Evolutionary conservation across 1,140 invertebrate species (phyloP), one percentile per base, ranked within the genome.

Genomic region (Arion vulgaris): DNA sequence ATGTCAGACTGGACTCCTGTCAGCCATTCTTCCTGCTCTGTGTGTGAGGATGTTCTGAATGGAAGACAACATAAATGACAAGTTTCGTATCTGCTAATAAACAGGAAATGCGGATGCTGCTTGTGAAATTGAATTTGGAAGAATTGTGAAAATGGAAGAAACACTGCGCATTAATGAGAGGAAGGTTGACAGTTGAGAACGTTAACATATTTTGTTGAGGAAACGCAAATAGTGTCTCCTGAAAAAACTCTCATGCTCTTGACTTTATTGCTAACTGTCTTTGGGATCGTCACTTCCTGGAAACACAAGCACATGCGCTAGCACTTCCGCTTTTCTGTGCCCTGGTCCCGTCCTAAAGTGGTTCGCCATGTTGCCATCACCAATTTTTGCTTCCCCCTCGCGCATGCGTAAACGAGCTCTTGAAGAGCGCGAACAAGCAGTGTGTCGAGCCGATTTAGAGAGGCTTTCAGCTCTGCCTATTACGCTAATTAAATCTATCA

Each of bases 401-500:
- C 73, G 76, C 62, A 78, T 68, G 51, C 76, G 53, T 78, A 78
- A 78, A 66, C 76, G 76, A 53, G 32, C 76, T 62, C 76, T 78
- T 68, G 32, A 78, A 39, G 36, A 34, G 76, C 62, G 76, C 51
- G 76, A 39, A 78, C 53, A 78, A 78, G 51, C 76, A 38, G 62
- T 39, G 57, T 45, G 76, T 66, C 76, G 57, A 39, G 36, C 49
- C 53, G 36, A 38, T 23, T 38, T 28, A 57, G 34, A 78, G 76
- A 78, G 76, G 76, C 76, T 78, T 78, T 78, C 76, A 78, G 19
- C 57, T 51, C 76, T 57, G 76, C 76, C 76, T 78, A 78, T 78
- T 78, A 78, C 76, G 76, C 76, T 78, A 78, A 78, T 78, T 78
- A 78, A 78, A 78, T 78, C 76, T 78, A 78, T 78, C 76, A 78